Conservation (phyloP, 2,113 vertebrate species). For the Notothenia rossii region DNA sequence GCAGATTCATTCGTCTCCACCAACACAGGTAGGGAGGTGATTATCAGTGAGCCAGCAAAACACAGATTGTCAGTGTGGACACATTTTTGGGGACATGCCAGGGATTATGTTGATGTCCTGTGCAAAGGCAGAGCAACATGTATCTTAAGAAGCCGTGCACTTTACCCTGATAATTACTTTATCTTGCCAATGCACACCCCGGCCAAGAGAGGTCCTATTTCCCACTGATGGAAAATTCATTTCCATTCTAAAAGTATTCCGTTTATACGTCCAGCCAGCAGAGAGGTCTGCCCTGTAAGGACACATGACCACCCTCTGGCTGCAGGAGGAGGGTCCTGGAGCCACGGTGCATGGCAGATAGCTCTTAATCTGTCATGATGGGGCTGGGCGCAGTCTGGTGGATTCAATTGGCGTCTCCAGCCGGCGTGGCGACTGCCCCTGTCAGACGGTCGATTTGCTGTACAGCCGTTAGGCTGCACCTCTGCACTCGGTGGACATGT, state of each 20-base stretch:
- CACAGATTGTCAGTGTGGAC: constrained; percentile 42
- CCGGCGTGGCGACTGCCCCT: constrained; percentile 65
- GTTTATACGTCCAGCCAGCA: constrained; percentile 6
- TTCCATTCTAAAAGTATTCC: constrained; percentile 29
- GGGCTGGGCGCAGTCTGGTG: constrained; percentile 26
- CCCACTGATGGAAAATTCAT: constrained; percentile 36
- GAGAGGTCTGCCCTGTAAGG: constrained; percentile 3
- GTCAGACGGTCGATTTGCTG: constrained; percentile 74
- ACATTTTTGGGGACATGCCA: constrained; percentile 31
- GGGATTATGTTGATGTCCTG: constrained; percentile 51
- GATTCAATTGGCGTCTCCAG: constrained; percentile 72
- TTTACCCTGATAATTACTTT: constrained; percentile 52
- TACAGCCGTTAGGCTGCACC: constrained; percentile 71
- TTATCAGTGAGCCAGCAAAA: constrained; percentile 55
- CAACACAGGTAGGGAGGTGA: constrained; percentile 59
- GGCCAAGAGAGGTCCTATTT: constrained; percentile 37
- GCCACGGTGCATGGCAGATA: constrained; percentile 32
- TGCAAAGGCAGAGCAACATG: constrained; percentile 43
- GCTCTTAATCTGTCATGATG: constrained; percentile 69
- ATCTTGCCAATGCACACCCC: constrained; percentile 49
- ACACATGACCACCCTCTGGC: not conserved
- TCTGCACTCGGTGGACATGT: constrained; percentile 57
- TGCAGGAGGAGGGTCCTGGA: constrained; percentile 21
- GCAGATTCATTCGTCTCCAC: constrained; percentile 73
- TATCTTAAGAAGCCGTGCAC: constrained; percentile 27